phyloP scores from a whole-genome alignment of 2,797 vertebrate species.

The Phrynocephalus forsythii region DNA sequence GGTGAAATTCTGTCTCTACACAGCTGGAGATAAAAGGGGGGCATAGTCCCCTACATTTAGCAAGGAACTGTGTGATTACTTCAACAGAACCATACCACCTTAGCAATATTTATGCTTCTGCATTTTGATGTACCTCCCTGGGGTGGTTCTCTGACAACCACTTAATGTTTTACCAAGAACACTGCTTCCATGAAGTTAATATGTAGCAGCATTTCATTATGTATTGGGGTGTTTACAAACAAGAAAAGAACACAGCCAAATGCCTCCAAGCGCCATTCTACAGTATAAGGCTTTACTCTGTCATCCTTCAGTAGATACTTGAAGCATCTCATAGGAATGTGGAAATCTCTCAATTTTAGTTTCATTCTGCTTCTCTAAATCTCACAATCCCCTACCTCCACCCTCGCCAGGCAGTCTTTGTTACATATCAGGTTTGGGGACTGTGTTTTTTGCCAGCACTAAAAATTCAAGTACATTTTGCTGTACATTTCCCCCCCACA shows the following conservation, averaged over 20 bases:
- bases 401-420: too few relatives aligned
- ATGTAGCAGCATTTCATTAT: background rate
- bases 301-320: background rate
- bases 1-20: background rate
- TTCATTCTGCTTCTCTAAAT: too few relatives aligned
- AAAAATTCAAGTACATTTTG: too few relatives aligned
- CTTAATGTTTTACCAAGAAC: background rate
- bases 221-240: background rate
- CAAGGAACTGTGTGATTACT: constrained; percentile 20
- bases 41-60: background rate
- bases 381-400: too few relatives aligned
- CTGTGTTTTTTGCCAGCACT: too few relatives aligned
- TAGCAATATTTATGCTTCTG: constrained; percentile 61
- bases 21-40: background rate
- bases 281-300: background rate
- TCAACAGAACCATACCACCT: constrained; percentile 59
- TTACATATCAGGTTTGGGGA: too few relatives aligned
- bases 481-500: too few relatives aligned
- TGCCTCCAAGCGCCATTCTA: background rate
- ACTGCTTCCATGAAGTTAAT: background rate
- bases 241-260: background rate
- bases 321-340: background rate
- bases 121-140: constrained; percentile 60
- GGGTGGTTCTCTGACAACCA: background rate
- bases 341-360: too few relatives aligned